Evolutionary conservation across 2,113 vertebrate species (phyloP).

Genomic region (Amia ocellicauda): DNA sequence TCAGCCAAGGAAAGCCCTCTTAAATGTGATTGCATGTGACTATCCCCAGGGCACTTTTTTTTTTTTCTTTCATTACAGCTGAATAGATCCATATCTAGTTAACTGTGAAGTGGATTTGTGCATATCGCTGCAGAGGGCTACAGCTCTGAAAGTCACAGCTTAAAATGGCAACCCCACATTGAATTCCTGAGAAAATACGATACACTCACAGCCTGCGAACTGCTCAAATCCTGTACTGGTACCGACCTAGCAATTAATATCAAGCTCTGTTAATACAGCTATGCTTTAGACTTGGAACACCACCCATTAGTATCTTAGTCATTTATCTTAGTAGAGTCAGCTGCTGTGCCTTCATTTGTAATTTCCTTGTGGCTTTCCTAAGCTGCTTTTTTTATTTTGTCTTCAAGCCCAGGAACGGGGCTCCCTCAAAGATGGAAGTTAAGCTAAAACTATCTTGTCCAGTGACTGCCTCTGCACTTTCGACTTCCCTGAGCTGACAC

Average conservation of each 20-base stretch:
- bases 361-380: background rate
- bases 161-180: background rate
- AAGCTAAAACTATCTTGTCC: background rate
- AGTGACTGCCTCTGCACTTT: background rate
- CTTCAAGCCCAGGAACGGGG: background rate
- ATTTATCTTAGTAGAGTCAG: background rate
- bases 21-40: background rate
- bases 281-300: constrained; percentile 3
- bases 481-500: background rate
- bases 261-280: background rate
- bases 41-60: background rate
- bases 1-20: background rate
- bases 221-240: background rate
- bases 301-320: background rate
- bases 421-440: background rate
- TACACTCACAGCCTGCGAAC: background rate
- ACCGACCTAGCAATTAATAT: background rate
- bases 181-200: background rate
- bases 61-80: background rate
- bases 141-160: background rate
- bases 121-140: background rate
- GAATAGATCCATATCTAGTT: constrained; percentile 1
- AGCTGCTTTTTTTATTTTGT: background rate
- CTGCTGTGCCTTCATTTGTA: background rate
- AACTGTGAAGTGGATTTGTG: constrained; percentile 2